A percentile compares a stretch with the other conserved stretches of the same genome.
These are phyloP conservation scores for Bagarius yarrelli DNA, from an alignment of 2,113 vertebrate species.

Conservation along the genomic window DNA sequence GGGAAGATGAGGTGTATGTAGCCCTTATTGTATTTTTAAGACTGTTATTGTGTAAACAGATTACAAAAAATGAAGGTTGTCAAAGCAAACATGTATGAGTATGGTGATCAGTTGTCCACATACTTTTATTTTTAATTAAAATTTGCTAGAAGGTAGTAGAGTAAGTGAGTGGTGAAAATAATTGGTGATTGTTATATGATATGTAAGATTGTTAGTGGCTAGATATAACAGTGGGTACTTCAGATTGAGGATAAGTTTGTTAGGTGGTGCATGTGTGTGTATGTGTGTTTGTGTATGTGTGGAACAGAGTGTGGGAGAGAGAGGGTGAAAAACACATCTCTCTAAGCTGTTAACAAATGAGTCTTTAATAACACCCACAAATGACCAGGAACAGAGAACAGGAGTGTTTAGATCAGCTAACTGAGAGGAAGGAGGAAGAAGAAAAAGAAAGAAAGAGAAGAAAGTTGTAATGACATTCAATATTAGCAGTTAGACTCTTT, in stretches of 20 bases:
- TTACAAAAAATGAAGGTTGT: no score
- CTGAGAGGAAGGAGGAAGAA: not conserved
- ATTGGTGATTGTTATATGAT: not conserved
- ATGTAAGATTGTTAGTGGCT: not conserved
- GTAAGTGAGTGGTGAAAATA: no score
- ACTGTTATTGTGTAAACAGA: no score
- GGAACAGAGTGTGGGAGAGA: not conserved
- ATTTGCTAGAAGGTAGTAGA: not conserved
- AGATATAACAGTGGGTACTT: not conserved
- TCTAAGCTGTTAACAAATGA: not conserved
- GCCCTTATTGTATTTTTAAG: not conserved
- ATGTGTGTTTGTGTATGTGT: not conserved
- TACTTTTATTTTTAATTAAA: not conserved
- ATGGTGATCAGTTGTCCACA: not conserved
- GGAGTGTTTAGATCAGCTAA: slow-evolving; percentile 13
- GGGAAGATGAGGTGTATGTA: not conserved
- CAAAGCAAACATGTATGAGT: not conserved
- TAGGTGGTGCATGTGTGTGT: slow-evolving; percentile 30
- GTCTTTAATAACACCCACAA: not conserved
- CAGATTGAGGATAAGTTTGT: not conserved
- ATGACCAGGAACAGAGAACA: slow-evolving; percentile 11
- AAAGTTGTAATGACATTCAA: slow-evolving; percentile 7
- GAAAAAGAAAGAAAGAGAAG: not conserved
- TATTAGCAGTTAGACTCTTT: not conserved
- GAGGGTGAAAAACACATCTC: not conserved